phyloP scores from a whole-genome alignment of 2,113 vertebrate species.

The Pituophis catenifer region DNA sequence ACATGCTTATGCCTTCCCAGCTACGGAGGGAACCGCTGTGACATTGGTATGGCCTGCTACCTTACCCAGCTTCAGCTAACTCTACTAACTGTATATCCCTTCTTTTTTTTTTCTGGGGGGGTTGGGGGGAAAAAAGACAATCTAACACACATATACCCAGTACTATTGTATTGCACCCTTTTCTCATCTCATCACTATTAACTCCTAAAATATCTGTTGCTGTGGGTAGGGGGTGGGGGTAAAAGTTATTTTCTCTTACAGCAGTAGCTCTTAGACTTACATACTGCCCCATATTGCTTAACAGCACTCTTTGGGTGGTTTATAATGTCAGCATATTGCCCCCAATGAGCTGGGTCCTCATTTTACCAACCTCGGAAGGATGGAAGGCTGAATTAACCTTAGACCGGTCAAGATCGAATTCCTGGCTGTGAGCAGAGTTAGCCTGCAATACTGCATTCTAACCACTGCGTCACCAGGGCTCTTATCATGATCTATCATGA shows the following conservation, averaged over 20 bases:
- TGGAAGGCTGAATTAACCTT: not conserved
- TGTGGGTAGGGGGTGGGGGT: not conserved
- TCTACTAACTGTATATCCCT: constrained; percentile 76
- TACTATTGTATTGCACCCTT: accelerated
- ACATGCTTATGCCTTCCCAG: constrained; percentile 99
- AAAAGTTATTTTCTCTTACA: not conserved
- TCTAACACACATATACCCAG: not conserved
- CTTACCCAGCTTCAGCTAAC: constrained; percentile 87
- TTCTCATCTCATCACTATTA: not conserved
- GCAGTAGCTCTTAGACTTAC: not conserved
- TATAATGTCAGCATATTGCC: not conserved
- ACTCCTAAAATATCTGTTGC: not conserved
- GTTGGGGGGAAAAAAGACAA: not conserved
- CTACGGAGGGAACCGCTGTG: constrained; percentile 95
- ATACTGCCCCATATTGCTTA: not conserved
- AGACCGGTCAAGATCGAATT: not conserved
- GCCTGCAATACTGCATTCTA: not conserved
- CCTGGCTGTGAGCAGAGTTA: not conserved
- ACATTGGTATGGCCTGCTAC: constrained; percentile 88
- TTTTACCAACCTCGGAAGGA: not conserved
- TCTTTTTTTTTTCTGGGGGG: constrained; percentile 6
- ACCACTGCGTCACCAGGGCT: not conserved
- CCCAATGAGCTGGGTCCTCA: not conserved
- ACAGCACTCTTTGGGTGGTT: not conserved
- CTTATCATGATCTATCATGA: not conserved